phyloP scores from a whole-genome alignment of 2,113 vertebrate genomes.

The Calidris pugnax region DNA sequence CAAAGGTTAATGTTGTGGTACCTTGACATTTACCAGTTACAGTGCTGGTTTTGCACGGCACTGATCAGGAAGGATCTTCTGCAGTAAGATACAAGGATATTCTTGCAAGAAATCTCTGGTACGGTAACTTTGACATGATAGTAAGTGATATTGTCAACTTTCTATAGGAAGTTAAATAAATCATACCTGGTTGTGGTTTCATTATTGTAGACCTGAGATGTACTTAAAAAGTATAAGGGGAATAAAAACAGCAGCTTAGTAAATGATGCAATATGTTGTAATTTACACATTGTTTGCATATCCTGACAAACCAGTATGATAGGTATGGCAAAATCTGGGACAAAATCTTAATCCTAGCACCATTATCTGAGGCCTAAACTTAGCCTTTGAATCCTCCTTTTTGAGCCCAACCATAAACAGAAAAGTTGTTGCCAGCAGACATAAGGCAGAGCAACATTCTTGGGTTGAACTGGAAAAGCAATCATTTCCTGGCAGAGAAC shows the following conservation, averaged over 20 bases:
- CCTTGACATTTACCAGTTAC: not conserved
- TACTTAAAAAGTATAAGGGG: not conserved
- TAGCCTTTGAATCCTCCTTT: conserved; percentile 8
- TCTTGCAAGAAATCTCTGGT: not conserved
- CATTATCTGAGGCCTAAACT: not conserved
- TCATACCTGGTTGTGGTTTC: not conserved
- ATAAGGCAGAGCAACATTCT: conserved; percentile 73
- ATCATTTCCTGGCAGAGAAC: conserved; percentile 72
- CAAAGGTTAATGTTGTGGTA: not conserved
- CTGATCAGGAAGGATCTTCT: not conserved
- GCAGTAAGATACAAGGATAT: not conserved
- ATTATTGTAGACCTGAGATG: not conserved
- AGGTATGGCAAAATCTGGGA: not conserved
- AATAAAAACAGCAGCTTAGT: not conserved
- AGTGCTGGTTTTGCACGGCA: not conserved
- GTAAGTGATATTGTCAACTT: not conserved
- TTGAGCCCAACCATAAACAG: conserved; percentile 56
- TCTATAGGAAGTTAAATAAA: not conserved
- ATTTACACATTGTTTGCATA: not conserved
- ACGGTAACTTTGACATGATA: not conserved
- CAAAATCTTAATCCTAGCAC: not conserved
- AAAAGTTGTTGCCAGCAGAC: conserved; percentile 60
- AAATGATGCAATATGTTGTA: not conserved
- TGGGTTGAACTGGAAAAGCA: conserved; percentile 66
- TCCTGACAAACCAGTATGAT: not conserved